Conservation (phyloP, 2,888 invertebrate species). For the Galeruca laticollis region DNA sequence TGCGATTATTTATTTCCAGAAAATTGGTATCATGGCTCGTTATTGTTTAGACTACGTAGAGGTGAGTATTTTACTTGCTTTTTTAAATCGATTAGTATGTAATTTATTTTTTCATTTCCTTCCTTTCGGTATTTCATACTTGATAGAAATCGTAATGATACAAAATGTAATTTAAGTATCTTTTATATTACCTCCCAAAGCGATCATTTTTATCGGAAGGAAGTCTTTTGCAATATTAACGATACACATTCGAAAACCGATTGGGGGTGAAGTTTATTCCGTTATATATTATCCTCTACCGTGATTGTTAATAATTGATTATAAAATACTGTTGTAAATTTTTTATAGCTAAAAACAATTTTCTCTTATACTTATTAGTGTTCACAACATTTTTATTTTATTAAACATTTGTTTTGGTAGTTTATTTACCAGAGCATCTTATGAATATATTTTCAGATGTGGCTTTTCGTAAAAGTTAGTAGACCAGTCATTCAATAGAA, state of each 20-base stretch:
- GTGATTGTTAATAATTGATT: background rate
- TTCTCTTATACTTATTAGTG: background rate
- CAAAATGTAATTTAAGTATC: background rate
- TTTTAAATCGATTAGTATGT: background rate
- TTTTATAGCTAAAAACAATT: background rate
- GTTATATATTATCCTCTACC: background rate
- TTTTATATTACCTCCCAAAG: background rate
- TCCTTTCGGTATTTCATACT: conserved; percentile 5
- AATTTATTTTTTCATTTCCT: background rate
- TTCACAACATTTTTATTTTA: too few relatives aligned
- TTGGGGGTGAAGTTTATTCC: background rate
- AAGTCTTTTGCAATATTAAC: background rate
- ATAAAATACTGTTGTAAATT: background rate
- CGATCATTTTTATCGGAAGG: background rate
- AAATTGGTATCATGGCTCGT: conserved; percentile 53
- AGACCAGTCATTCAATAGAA: too few relatives aligned
- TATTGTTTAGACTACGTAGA: conserved; percentile 49
- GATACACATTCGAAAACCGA: background rate
- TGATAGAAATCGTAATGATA: background rate
- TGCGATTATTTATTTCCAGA: conserved; percentile 50
- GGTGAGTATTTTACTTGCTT: conserved; percentile 48
- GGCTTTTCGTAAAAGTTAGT: too few relatives aligned
- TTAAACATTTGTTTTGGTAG: too few relatives aligned
- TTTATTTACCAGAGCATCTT: too few relatives aligned
- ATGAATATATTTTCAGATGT: too few relatives aligned